Conservation (phyloP, 2,113 vertebrate species). For the Speoplatyrhinus poulsoni region DNA sequence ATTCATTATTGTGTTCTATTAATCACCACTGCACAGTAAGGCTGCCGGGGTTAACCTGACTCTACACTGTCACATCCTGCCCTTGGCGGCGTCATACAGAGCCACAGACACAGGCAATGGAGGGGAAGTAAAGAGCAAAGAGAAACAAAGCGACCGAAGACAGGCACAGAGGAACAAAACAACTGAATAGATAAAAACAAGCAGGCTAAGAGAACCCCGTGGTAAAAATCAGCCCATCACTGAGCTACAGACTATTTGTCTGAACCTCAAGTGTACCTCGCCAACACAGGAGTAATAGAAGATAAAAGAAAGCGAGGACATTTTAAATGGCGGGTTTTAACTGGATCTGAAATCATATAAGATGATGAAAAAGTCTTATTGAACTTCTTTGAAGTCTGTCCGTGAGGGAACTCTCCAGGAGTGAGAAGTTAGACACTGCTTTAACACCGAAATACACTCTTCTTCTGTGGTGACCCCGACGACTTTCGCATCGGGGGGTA, state of each 20-base stretch:
- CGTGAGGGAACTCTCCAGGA: too few species aligned
- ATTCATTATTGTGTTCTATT: conserved; percentile 42
- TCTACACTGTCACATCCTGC: conserved; percentile 18
- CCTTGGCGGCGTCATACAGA: conserved; percentile 12
- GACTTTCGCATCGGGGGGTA: background rate
- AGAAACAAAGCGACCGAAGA: background rate
- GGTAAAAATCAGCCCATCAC: background rate
- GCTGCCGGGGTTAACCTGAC: conserved; percentile 19
- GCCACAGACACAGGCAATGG: background rate
- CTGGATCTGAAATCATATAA: too few species aligned
- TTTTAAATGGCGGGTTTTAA: too few species aligned
- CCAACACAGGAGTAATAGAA: too few species aligned
- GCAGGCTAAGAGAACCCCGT: background rate
- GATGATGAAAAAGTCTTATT: too few species aligned
- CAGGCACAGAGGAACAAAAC: background rate
- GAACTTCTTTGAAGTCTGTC: too few species aligned
- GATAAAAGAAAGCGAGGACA: too few species aligned
- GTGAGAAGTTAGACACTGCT: too few species aligned
- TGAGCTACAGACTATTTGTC: too few species aligned
- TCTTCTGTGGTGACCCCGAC: background rate
- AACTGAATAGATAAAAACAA: background rate
- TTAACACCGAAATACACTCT: too few species aligned
- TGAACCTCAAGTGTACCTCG: too few species aligned
- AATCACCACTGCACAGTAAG: conserved; percentile 42
- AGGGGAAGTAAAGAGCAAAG: background rate